Percentiles rank a stretch among this genome's conserved stretches.
Evolutionary conservation across 2,113 vertebrate species (phyloP).

Genomic region (Anguilla japonica): DNA sequence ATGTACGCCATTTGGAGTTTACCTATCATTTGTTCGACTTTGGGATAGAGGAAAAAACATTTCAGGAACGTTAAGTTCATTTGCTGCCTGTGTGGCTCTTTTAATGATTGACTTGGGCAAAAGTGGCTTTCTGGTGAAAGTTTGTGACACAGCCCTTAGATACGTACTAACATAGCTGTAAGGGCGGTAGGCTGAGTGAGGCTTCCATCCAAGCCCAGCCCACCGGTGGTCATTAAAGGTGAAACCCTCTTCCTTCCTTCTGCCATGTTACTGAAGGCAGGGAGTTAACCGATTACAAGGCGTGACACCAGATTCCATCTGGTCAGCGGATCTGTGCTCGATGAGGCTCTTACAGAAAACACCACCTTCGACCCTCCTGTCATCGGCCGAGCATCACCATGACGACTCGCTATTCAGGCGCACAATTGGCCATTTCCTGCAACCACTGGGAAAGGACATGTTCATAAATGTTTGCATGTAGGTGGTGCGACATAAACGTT

Average conservation of each 20-base stretch:
- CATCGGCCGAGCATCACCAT: not conserved
- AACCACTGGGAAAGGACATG: too few species aligned
- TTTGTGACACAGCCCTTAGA: too few species aligned
- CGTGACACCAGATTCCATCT: not conserved
- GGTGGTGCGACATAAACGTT: too few species aligned
- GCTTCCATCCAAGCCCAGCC: not conserved
- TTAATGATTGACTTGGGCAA: too few species aligned
- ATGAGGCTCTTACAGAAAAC: not conserved
- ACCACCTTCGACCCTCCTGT: not conserved
- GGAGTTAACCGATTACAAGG: not conserved
- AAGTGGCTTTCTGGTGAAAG: too few species aligned
- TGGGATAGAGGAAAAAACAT: too few species aligned
- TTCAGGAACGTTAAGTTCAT: too few species aligned
- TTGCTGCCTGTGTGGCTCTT: too few species aligned
- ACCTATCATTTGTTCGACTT: too few species aligned
- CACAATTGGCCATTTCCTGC: not conserved
- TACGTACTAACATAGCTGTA: not conserved
- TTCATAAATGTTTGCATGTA: too few species aligned
- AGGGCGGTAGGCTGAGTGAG: not conserved
- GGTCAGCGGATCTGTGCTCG: not conserved
- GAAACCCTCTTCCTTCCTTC: not conserved
- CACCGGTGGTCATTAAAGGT: not conserved
- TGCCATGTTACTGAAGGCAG: not conserved
- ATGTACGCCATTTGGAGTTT: too few species aligned
- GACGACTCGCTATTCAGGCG: not conserved